Base-by-base conservation (phyloP, 2,113 vertebrate genomes). In the Zosterops pallidus region DNA sequence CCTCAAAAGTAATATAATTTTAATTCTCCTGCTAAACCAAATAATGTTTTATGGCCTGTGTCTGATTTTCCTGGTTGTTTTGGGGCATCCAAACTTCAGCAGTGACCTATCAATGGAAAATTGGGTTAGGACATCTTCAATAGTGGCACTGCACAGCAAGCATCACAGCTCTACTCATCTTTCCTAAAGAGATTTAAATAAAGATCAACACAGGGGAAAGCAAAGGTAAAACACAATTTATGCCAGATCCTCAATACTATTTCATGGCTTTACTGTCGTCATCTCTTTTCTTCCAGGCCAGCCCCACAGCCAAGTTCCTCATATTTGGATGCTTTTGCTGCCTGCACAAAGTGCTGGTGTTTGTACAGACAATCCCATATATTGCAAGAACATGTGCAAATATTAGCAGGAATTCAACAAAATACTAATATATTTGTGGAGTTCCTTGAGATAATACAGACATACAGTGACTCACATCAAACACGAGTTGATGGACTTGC, bases 61-160 rank as follows among this genome's bases (percentile, higher is more conserved):
- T 39, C 62, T 62, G 17, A 31, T 74, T 69, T 90, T 87, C 17
- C 11, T n/a, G 29, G 23, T 52, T 17, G 8, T 2, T 67, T 76
- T 57, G 8, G 26, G 42, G 4, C 14, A 47, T 80, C 10, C 24
- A 53, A 42, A 55, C 9, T 68, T 39, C 35, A 41, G 5, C 9
- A 89, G 14, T 55, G 25, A 64, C 11, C 17, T 56, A 6, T 9
- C 15, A 29, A 23, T 14, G 11, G 52, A 42, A 75, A 70, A 71
- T 6, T 25, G 9, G 2, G 7, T 69, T 64, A 56, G 4, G 9
- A 28, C 53, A 55, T 50, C 39, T 62, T 55, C 37, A 67, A 12
- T 9, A 63, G 15, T 0, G 0, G 5, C 44, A 46, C 23, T 41
- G 20, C 16, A 50, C 9, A 64, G 18, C 5, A 7, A 64, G 13